phyloP scores from a whole-genome alignment of 2,113 vertebrate genomes.

The Tupaia tana region DNA sequence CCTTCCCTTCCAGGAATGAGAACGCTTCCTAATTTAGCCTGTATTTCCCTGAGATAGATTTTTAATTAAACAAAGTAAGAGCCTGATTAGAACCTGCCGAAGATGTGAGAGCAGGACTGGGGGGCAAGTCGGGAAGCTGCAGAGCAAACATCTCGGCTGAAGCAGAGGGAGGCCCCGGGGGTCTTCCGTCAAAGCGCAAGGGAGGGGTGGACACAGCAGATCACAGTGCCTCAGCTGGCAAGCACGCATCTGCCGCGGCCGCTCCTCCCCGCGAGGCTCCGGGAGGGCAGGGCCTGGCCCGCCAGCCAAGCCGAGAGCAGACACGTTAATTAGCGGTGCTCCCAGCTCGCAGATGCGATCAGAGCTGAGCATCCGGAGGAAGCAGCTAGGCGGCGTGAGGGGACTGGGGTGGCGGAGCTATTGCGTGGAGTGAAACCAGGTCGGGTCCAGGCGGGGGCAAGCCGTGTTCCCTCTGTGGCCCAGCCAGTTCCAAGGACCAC shows the following conservation, averaged over 20 bases:
- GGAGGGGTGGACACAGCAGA: slow-evolving; percentile 82
- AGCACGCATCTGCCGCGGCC: slow-evolving; percentile 80
- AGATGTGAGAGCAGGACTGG: slow-evolving; percentile 85
- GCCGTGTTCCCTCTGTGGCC: not conserved
- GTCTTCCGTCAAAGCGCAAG: slow-evolving; percentile 86
- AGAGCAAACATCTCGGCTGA: slow-evolving; percentile 88
- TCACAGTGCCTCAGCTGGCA: slow-evolving; percentile 85
- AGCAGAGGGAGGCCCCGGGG: slow-evolving; percentile 80
- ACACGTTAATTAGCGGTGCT: slow-evolving; percentile 85
- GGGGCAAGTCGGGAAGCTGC: slow-evolving; percentile 82
- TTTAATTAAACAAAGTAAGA: slow-evolving; percentile 90
- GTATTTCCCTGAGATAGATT: slow-evolving; percentile 87
- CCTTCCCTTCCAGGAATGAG: slow-evolving; percentile 71
- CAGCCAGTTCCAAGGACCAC: rapidly evolving
- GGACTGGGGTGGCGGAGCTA: no score
- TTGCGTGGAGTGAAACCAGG: no score
- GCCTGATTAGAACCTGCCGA: slow-evolving; percentile 85
- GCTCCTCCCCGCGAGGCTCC: slow-evolving; percentile 49
- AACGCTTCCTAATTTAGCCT: slow-evolving; percentile 86
- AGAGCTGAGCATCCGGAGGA: slow-evolving; percentile 60
- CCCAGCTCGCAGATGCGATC: slow-evolving; percentile 79
- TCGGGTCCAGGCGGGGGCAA: rapidly evolving
- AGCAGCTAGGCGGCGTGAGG: not conserved
- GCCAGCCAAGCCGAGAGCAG: slow-evolving; percentile 80
- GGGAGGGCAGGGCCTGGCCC: slow-evolving; percentile 64